Base-by-base conservation (phyloP, 2,113 vertebrate genomes). In the Oryzias celebensis region DNA sequence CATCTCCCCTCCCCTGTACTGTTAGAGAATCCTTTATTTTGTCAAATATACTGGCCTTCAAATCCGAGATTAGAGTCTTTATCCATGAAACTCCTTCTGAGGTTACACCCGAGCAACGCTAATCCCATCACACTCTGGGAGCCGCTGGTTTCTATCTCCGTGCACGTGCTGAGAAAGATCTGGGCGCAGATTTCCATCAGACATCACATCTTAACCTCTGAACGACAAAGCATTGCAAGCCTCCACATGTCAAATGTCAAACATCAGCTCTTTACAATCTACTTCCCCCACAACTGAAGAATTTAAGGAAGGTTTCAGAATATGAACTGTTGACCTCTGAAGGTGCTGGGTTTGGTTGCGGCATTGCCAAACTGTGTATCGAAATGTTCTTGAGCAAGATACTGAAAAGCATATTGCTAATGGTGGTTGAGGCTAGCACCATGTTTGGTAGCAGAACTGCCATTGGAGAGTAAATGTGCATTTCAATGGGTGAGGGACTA, bases 241-340 rank as follows among this genome's bases (percentile, higher is more conserved):
- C 26, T 28, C 77, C 77, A 87, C 77, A 75, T 87, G 81, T 79
- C 77, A 79, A 71, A 81, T 36, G 15, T 71, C 59, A 58, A 50
- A 65, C 54, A 17, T 56, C 54, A 48, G 46, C 68, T 45, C 53
- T n/a, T 52, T 73, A 46, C 55, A 65, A 78, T 58, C 65, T 52
- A 65, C 46, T 61, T 43, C 28, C 5, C 14, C 4, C 23, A n/a
- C 14, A 47, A 7, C n/a, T 4, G 8, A 47, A 47, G n/a, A 47
- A 6, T 5, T n/a, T 47, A 6, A 7, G 45, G 15, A 47, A n/a
- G 45, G 45, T 4, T 17, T 16, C 26, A 26, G 26, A 26, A 26
- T 3, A 4, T 3, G 26, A 26, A 5, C 26, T 4, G 26, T 28
- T 5, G 26, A 28, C 26, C 26, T 28, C 26, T 28, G 26, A 26